Base-by-base conservation (phyloP, 2,113 vertebrate species). In the Onychostruthus taczanowskii region DNA sequence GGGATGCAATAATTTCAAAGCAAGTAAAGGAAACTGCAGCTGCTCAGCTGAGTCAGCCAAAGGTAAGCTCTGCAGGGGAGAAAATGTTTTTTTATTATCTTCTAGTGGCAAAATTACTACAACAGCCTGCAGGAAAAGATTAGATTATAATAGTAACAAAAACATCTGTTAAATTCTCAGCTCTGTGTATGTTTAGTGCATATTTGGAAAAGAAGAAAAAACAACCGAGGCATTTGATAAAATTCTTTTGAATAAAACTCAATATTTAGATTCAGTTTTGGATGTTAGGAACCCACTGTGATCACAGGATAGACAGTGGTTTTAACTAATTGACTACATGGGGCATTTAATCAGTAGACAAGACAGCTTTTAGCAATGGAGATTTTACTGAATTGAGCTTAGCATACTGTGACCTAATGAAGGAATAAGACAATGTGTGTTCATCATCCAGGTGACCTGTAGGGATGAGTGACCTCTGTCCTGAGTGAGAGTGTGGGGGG, bases 1-100 rank as follows among this genome's bases (percentile, higher is more conserved):
- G 94, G 87, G 92, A 91, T 87, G 74, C 84, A 89, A 52, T 94
- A 83, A 93, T 95, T 95, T 95, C 72, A 85, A 91, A 87, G 89
- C 94, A 91, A 95, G 91, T 85, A 84, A 95, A 87, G 82, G 72
- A 89, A 93, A 85, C 83, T 91, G 91, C 96, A 94, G 91, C 96
- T 96, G 95, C 89, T 96, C 50, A 88, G 88, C 93, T 96, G 94
- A 95, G 94, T 94, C 94, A 96, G 95, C 96, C 96, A 96, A 95
- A 96, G 95, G 94, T 95, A 94, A 96, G 78, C 91, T 94, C 96
- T 94, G 93, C 84, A 93, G 95, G 94, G 84, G 91, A 95, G 93
- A 95, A 95, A 93, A 95, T 77, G 56, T n/a, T 78, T 96, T 92
- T 95, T 94, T 96, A 90, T 96, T 90, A 84, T 95, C 79, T 96